These are phyloP conservation scores for Myotis findleyi DNA, from an alignment of 2,797 vertebrate species.

Conservation along the genomic window DNA sequence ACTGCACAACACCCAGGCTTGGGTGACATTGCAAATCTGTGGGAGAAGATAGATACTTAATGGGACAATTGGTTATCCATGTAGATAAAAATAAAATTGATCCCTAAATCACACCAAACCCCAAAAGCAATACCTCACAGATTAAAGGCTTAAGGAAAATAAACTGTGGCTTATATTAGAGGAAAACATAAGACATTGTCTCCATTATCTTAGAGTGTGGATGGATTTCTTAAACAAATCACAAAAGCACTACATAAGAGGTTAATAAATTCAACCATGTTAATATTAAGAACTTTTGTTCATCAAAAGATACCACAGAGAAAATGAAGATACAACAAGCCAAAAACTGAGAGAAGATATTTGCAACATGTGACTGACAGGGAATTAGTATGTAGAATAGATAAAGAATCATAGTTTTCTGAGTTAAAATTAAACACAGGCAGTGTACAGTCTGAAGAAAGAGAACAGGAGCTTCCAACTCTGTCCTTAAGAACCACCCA, in stretches of 20 bases:
- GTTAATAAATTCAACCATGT: conserved; percentile 61
- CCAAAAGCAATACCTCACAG: conserved; percentile 17
- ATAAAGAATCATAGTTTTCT: conserved; percentile 42
- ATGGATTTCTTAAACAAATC: conserved; percentile 40
- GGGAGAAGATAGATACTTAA: background rate
- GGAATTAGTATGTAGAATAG: conserved; percentile 38
- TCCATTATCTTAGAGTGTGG: conserved; percentile 43
- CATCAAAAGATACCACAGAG: conserved; percentile 26
- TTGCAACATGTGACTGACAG: conserved; percentile 51
- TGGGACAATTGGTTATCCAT: conserved; percentile 28
- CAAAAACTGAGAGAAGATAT: conserved; percentile 38
- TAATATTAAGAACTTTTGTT: conserved; percentile 58
- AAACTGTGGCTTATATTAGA: conserved; percentile 53
- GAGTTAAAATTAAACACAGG: conserved; percentile 58
- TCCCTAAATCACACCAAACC: background rate
- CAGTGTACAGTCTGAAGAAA: background rate
- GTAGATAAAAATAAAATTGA: conserved; percentile 54
- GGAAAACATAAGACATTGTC: conserved; percentile 36
- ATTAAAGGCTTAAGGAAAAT: conserved; percentile 49
- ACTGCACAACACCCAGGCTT: background rate
- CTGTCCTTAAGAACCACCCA: background rate
- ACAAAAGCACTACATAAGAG: conserved; percentile 53
- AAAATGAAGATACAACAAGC: conserved; percentile 45
- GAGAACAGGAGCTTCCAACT: background rate
- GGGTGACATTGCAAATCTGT: background rate